phyloP scores from a whole-genome alignment of 2,113 vertebrate species.

The Ailuropoda melanoleuca region DNA sequence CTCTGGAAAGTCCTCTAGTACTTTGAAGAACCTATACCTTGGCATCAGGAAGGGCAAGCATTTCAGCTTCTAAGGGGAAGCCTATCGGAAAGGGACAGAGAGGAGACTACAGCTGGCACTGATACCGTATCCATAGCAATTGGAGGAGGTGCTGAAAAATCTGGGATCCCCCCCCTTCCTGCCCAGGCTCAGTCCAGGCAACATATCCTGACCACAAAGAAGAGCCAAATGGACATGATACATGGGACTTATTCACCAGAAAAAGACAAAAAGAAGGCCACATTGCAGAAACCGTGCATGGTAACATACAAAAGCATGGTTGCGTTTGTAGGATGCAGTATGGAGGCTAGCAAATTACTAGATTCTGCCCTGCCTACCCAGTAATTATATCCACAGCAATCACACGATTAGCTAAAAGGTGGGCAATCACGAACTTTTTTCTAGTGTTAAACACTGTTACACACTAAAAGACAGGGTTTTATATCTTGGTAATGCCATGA shows the following conservation, averaged over 20 bases:
- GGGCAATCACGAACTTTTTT: constrained; percentile 45
- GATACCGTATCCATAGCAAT: constrained; percentile 68
- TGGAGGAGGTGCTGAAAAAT: constrained; percentile 18
- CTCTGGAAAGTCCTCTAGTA: neutral
- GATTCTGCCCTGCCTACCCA: neutral
- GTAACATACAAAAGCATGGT: neutral
- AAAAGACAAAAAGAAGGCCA: neutral
- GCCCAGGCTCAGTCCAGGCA: neutral
- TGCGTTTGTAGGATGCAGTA: neutral
- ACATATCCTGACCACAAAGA: neutral
- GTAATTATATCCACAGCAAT: neutral
- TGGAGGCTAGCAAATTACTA: neutral
- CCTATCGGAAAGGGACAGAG: neutral
- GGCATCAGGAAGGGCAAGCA: neutral
- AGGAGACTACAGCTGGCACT: constrained; percentile 6
- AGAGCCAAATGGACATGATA: neutral
- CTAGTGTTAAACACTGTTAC: neutral
- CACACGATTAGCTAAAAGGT: neutral
- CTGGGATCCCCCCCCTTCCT: neutral
- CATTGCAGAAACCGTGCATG: neutral
- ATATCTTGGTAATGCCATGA: neutral
- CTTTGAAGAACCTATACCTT: neutral
- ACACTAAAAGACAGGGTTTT: neutral
- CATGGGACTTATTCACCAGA: neutral
- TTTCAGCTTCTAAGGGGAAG: neutral